phyloP scores from a whole-genome alignment of 2,888 invertebrate genomes.

The Drosophila buzzatii region DNA sequence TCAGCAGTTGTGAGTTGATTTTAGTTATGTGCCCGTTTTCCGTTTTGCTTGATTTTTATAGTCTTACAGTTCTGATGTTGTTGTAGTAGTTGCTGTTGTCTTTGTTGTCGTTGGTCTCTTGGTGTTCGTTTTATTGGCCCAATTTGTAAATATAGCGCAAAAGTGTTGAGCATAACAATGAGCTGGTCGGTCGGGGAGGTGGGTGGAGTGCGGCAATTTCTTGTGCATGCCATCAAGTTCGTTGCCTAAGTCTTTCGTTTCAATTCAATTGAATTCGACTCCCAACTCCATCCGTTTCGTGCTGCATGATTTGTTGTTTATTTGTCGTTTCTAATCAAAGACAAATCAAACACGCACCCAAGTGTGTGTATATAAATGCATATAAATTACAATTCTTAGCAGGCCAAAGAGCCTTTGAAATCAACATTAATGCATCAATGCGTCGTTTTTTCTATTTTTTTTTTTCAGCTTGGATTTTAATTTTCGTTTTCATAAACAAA shows the following conservation, averaged over 20 bases:
- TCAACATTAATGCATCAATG: slow-evolving; percentile 71
- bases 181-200: slow-evolving; percentile 35
- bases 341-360: slow-evolving; percentile 78
- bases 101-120: slow-evolving; percentile 26
- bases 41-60: slow-evolving; percentile 68
- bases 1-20: slow-evolving; percentile 68
- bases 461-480: slow-evolving; percentile 34
- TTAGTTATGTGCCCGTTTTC: slow-evolving; percentile 61
- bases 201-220: slow-evolving; percentile 24
- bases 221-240: slow-evolving; percentile 61
- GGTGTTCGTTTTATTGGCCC: slow-evolving; percentile 80
- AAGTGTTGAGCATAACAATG: slow-evolving; percentile 78
- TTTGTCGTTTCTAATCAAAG: slow-evolving; percentile 74
- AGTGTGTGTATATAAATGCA: slow-evolving; percentile 64
- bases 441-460: slow-evolving; percentile 22
- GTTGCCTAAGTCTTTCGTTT: slow-evolving; percentile 60
- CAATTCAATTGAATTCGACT: slow-evolving; percentile 44
- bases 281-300: slow-evolving; percentile 53
- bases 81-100: slow-evolving; percentile 1
- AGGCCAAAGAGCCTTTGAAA: slow-evolving; percentile 41
- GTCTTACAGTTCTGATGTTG: slow-evolving; percentile 61
- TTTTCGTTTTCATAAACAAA: slow-evolving; percentile 55
- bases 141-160: slow-evolving; percentile 78
- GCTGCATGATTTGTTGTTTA: slow-evolving; percentile 80
- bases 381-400: slow-evolving; percentile 69